Conservation (phyloP, 2,888 invertebrate genomes). For the Agriotes lineatus region DNA sequence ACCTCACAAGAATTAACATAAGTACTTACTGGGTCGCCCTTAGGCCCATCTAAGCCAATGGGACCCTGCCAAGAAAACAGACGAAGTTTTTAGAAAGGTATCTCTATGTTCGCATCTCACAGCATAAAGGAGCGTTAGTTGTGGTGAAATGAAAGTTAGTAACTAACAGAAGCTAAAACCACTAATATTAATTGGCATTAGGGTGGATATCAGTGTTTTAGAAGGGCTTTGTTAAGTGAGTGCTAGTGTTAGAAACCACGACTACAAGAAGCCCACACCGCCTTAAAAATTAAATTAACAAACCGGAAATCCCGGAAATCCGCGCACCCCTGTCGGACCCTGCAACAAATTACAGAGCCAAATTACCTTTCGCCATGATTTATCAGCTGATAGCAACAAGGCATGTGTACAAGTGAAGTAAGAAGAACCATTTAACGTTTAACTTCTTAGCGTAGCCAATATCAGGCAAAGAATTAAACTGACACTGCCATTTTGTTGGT, state of each 20-base stretch:
- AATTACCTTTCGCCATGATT: slow-evolving; percentile 31
- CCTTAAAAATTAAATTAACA: slow-evolving; percentile 57
- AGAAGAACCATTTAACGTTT: too few relatives aligned
- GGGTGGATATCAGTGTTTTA: not conserved
- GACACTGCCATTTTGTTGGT: too few relatives aligned
- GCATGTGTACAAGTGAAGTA: slow-evolving; percentile 5
- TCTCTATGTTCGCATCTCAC: not conserved
- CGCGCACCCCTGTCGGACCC: slow-evolving; percentile 69
- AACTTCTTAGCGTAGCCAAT: too few relatives aligned
- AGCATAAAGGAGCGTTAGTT: slow-evolving; percentile 22
- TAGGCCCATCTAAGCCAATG: slow-evolving; percentile 92
- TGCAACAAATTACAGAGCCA: slow-evolving; percentile 64
- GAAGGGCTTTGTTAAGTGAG: not conserved
- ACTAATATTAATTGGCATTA: slow-evolving; percentile 48
- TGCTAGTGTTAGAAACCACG: slow-evolving; percentile 5
- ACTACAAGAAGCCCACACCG: slow-evolving; percentile 18
- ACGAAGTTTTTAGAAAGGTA: slow-evolving; percentile 23
- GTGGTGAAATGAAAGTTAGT: slow-evolving; percentile 32
- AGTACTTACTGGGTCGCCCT: slow-evolving; percentile 88
- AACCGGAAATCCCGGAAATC: slow-evolving; percentile 73
- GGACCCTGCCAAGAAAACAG: slow-evolving; percentile 79
- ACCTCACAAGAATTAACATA: not conserved
- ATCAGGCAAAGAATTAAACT: too few relatives aligned
- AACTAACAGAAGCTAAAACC: slow-evolving; percentile 18
- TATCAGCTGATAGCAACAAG: slow-evolving; percentile 12